Conservation (phyloP, 2,797 vertebrate species). For the Hyperoplus lanceolatus region DNA sequence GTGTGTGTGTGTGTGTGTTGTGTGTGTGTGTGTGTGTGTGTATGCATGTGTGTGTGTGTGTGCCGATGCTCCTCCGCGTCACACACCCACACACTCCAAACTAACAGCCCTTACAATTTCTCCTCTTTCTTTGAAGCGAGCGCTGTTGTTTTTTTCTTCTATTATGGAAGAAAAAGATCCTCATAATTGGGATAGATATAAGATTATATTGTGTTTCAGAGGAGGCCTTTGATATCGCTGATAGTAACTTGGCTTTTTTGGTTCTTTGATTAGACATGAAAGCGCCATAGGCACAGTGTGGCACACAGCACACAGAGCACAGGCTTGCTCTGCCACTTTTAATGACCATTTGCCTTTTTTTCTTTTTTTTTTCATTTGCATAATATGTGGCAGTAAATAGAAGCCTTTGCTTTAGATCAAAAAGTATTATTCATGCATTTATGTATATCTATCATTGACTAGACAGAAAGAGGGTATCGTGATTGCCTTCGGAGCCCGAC, state of each 20-base stretch:
- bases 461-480: conserved; percentile 48
- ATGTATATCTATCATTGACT: conserved; percentile 59
- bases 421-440: conserved; percentile 62
- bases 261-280: conserved; percentile 74
- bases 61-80: conserved; percentile 16
- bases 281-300: conserved; percentile 63
- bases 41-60: conserved; percentile 11
- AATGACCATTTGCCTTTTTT: conserved; percentile 64
- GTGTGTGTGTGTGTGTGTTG: conserved; percentile 6
- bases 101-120: conserved; percentile 38
- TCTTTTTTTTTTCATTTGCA: conserved; percentile 52
- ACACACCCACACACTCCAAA: background rate
- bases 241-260: conserved; percentile 68
- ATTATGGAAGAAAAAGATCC: conserved; percentile 42
- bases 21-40: conserved; percentile 3
- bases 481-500: conserved; percentile 46
- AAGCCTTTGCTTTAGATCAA: conserved; percentile 65
- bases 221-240: conserved; percentile 68
- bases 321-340: conserved; percentile 45
- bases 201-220: conserved; percentile 69
- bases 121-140: conserved; percentile 53
- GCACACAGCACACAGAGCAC: conserved; percentile 15
- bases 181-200: conserved; percentile 70
- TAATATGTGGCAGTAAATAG: conserved; percentile 70
- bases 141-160: conserved; percentile 50